Evolutionary conservation across 2,797 vertebrate genomes (phyloP).

Genomic region (Xerus rutilus): DNA sequence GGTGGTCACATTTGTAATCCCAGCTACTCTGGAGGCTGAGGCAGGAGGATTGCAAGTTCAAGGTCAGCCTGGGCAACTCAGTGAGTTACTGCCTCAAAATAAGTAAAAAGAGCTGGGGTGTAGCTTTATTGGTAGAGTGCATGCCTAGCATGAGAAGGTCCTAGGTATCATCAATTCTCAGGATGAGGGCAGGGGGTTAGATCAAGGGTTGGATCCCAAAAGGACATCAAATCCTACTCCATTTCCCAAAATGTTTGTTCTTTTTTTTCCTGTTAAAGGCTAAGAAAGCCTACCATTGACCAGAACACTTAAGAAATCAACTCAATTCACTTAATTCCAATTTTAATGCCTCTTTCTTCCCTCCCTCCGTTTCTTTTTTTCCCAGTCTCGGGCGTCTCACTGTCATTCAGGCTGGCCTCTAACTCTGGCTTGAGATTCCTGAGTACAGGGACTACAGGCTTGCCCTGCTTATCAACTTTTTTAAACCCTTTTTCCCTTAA

Average conservation of each 20-base stretch:
- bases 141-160: too few relatives aligned
- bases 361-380: too few relatives aligned
- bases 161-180: too few relatives aligned
- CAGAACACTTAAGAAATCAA: not conserved
- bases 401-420: not conserved
- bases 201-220: not conserved
- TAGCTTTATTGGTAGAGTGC: too few relatives aligned
- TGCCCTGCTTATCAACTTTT: not conserved
- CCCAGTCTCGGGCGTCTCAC: not conserved
- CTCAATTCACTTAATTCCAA: not conserved
- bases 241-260: not conserved
- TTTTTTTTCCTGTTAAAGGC: not conserved
- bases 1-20: too few relatives aligned
- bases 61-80: too few relatives aligned
- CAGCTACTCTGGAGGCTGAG: too few relatives aligned
- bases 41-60: too few relatives aligned
- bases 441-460: not conserved
- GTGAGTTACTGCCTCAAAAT: too few relatives aligned
- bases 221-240: not conserved
- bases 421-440: not conserved
- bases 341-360: not conserved
- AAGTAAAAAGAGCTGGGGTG: too few relatives aligned
- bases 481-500: not conserved
- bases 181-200: not conserved
- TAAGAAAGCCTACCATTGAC: not conserved